Base-by-base conservation (phyloP, 2,113 vertebrate species). In the Engystomops pustulosus region DNA sequence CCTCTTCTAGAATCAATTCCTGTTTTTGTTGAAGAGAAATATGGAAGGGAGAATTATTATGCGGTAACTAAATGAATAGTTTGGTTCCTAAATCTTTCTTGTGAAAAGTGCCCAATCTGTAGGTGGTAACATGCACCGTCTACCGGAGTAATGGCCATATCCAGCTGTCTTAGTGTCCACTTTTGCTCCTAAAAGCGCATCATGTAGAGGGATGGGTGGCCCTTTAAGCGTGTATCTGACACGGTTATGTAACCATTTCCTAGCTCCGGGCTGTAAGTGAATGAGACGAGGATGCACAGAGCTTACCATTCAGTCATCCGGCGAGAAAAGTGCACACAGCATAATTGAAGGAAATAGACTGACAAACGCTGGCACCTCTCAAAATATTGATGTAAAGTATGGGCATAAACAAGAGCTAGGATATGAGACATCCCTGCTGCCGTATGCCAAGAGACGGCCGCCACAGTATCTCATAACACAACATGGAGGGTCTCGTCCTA, bases 261-360 rank as follows among this genome's bases (percentile, higher is more conserved):
- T 51, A 36, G 74, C 74, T 53, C 49, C 74, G 5, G 74, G 74
- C 74, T 77, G 49, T 55, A 18, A 55, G 18, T 77, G 74, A 77
- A 38, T 77, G 49, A 77, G 74, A 77, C 74, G 7, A 36, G 74
- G 74, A 55, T 77, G 34, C 51, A 78, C 75, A 78, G 51, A 78
- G 51, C 51, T 23, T 78, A n/a, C 75, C 53, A 55, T 77, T 77
- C 75, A 78, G 51, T 32, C 34, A 1, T 60, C 75, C 51, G 38
- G 53, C 11, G 14, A 78, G n/a, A 49, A 49, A 58, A 53, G 20
- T 41, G 53, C 75, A 60, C 55, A 20, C 51, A 78, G 74, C 51
- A 58, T 38, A 77, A 77, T 34, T 76, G 32, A 23, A 72, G 75
- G 75, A 78, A 34, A 78, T 14, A 41, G n/a, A 14, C 32, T 78